Evolutionary conservation across 2,797 vertebrate species (phyloP).

Genomic region (Cetoscarus ocellatus): DNA sequence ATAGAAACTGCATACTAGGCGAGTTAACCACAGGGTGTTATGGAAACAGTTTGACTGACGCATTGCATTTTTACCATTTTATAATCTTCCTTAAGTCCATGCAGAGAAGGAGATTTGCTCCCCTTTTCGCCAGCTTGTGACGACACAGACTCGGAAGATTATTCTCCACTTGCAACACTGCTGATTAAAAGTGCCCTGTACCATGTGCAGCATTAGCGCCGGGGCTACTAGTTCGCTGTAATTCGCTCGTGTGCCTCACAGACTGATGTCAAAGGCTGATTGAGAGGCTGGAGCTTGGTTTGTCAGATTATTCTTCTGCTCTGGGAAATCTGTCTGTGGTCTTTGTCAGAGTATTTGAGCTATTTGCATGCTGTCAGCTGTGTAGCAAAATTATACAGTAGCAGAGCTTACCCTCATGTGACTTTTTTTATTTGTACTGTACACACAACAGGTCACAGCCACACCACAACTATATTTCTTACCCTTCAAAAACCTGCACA

Average conservation of each 20-base stretch:
- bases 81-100: constrained; percentile 76
- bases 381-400: constrained; percentile 15
- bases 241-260: constrained; percentile 55
- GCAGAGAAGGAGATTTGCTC: constrained; percentile 76
- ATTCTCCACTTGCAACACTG: constrained; percentile 70
- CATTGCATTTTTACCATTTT: constrained; percentile 70
- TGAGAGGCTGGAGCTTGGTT: constrained; percentile 33
- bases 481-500: not conserved
- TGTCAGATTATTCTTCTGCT: constrained; percentile 49
- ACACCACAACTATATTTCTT: not conserved
- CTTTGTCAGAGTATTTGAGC: not conserved
- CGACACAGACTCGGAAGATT: constrained; percentile 74
- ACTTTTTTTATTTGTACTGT: constrained; percentile 3
- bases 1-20: constrained; percentile 19
- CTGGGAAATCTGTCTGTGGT: constrained; percentile 31
- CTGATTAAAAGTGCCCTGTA: constrained; percentile 77
- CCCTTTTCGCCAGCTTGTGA: constrained; percentile 65
- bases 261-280: constrained; percentile 46
- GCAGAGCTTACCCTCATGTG: constrained; percentile 7
- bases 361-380: constrained; percentile 16
- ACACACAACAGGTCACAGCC: not conserved
- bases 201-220: constrained; percentile 61
- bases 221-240: constrained; percentile 60
- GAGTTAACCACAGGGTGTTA: constrained; percentile 57
- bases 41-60: constrained; percentile 58